phyloP scores from a whole-genome alignment of 2,888 invertebrate species.

The Brenthis ino region DNA sequence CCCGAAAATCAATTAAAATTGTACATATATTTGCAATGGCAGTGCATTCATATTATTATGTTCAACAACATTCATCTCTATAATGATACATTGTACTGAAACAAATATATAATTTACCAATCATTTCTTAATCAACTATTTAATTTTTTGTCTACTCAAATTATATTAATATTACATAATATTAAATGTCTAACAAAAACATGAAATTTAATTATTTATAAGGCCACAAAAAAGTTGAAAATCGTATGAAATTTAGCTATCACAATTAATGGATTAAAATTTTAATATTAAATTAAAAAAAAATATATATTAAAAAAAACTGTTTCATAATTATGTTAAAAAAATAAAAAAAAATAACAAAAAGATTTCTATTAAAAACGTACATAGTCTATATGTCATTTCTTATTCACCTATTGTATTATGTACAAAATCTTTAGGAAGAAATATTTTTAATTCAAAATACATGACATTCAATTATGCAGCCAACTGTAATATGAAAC shows the following conservation, averaged over 20 bases:
- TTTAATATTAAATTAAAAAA: no score
- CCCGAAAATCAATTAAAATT: slow-evolving; percentile 36
- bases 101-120: not conserved
- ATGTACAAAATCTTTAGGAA: slow-evolving; percentile 1
- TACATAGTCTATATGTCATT: slow-evolving; percentile 7
- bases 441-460: not conserved
- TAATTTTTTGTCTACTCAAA: no score
- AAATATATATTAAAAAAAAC: no score
- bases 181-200: no score
- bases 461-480: slow-evolving; percentile 11
- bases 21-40: slow-evolving; percentile 52
- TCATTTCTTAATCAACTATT: no score
- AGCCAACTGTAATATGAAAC: slow-evolving; percentile 3
- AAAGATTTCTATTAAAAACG: not conserved
- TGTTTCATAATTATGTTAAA: no score
- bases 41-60: slow-evolving; percentile 42
- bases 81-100: no score
- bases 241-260: no score
- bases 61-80: slow-evolving; percentile 4
- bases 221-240: no score
- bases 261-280: no score
- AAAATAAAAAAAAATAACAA: not conserved
- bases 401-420: slow-evolving; percentile 11
- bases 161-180: no score
- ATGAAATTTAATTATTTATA: no score